Evolutionary conservation across 2,113 vertebrate genomes (phyloP).

Genomic region (Catharus minimus): DNA sequence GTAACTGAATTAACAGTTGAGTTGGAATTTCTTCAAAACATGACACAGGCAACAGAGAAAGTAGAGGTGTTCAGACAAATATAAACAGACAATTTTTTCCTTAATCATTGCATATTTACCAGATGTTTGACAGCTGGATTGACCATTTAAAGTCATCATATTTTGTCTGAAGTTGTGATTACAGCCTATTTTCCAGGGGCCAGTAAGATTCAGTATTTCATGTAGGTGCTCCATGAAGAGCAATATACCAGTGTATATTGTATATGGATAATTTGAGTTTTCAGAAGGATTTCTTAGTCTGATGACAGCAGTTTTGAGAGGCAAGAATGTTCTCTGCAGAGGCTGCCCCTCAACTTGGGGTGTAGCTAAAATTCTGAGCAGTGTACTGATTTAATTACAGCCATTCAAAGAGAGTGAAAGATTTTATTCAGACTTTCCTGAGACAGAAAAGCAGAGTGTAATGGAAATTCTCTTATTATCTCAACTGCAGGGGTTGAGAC

Average conservation of each 20-base stretch:
- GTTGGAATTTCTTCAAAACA: neutral
- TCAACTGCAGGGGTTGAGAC: neutral
- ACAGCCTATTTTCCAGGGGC: neutral
- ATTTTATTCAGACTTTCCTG: slow-evolving; percentile 15
- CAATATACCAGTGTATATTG: neutral
- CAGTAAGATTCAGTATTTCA: neutral
- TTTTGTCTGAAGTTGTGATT: slow-evolving; percentile 22
- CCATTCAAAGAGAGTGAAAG: slow-evolving; percentile 2
- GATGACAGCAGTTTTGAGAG: neutral
- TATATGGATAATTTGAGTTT: neutral
- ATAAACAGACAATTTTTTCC: neutral
- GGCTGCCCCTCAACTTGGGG: neutral
- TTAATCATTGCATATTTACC: neutral
- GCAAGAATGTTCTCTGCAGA: neutral
- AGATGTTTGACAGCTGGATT: neutral
- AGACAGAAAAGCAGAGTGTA: neutral
- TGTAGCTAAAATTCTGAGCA: neutral
- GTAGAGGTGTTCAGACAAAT: neutral
- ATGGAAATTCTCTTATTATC: slow-evolving; percentile 33
- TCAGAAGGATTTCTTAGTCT: neutral
- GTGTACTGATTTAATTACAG: slow-evolving; percentile 14
- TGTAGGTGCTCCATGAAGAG: neutral
- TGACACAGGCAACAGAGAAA: neutral
- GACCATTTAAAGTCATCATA: slow-evolving; percentile 22
- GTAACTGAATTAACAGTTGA: neutral